Base-by-base conservation (phyloP, 2,797 vertebrate species). In the Emys orbicularis region DNA sequence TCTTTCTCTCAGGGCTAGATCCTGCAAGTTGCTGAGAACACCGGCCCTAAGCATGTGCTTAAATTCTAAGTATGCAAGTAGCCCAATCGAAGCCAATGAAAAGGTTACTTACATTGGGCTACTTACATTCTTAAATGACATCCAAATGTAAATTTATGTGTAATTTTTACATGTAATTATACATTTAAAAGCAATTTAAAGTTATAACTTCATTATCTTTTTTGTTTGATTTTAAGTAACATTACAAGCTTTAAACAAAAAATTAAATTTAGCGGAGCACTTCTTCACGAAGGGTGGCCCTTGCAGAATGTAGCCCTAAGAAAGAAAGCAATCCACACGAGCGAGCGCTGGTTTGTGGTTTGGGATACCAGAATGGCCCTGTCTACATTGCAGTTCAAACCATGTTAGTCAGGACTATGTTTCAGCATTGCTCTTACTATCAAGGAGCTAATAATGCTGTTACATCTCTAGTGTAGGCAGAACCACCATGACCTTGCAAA, bases 201-300 rank as follows among this genome's bases (percentile, higher is more conserved):
- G 81, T 82, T 27, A 68, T 37, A 65, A 53, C 9, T 76, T 1
- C 3, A 3, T 25, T 47, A 76, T 19, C 68, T 37, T 53, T 37
- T 53, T 57, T 82, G 1, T 74, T 21, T 68, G n/a, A 21, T 68
- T 68, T 37, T 68, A 68, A 37, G n/a, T 37, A 68, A 21, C n/a
- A 37, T 68, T 37, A 68, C 34, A 37, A 68, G 18, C 5, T 19
- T 68, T 12, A 23, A 57, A 82, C 79, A 34, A 1, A 57, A n/a
- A 76, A 54, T 57, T 25, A 79, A 31, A 47, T 49, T 77, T 77
- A 49, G 25, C 27, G 25, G 21, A 23, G 23, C 27, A 7, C 12
- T 54, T 68, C 50, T 74, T 74, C 41, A 49, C 27, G 1, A 0
- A 31, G 4, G 0, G 0, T 83, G 7, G 34, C n/a, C 82, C 87